phyloP scores from a whole-genome alignment of 2,888 invertebrate species.

The Magallana nippona region DNA sequence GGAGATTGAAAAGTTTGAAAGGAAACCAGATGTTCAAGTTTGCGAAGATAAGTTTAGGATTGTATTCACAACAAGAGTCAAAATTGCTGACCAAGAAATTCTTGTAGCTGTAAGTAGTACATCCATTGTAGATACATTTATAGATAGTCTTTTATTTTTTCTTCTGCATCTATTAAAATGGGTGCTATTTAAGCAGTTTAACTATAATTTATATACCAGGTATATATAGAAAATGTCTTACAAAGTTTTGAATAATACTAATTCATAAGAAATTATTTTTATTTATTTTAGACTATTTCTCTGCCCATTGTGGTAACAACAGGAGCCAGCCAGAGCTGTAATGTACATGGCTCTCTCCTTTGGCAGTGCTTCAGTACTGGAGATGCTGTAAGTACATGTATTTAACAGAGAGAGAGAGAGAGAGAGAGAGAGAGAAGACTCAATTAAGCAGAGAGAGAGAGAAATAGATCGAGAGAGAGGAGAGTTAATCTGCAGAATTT shows the following conservation, averaged over 20 bases:
- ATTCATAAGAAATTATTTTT: not conserved
- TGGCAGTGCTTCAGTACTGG: constrained; percentile 68
- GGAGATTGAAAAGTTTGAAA: constrained; percentile 42
- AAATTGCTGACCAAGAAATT: constrained; percentile 28
- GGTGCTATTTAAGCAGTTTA: not conserved
- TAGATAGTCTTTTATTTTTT: not conserved
- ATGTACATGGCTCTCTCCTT: constrained; percentile 66
- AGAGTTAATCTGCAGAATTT: too few species aligned
- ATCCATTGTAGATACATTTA: not conserved
- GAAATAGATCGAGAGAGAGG: too few species aligned
- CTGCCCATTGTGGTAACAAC: constrained; percentile 70
- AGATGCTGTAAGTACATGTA: constrained; percentile 59
- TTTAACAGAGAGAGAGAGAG: not conserved
- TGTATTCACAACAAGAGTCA: constrained; percentile 43
- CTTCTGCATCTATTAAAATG: not conserved
- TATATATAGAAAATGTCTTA: too few species aligned
- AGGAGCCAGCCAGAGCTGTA: constrained; percentile 69
- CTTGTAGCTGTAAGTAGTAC: constrained; percentile 39
- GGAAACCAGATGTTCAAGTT: constrained; percentile 45
- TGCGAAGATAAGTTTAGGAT: constrained; percentile 51
- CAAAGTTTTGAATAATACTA: not conserved
- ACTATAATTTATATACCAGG: too few species aligned
- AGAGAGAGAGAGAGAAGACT: too few species aligned
- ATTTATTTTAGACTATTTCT: constrained; percentile 66
- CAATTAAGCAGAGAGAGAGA: too few species aligned